Base-by-base conservation (phyloP, 2,797 vertebrate species). In the Echeneis naucrates region DNA sequence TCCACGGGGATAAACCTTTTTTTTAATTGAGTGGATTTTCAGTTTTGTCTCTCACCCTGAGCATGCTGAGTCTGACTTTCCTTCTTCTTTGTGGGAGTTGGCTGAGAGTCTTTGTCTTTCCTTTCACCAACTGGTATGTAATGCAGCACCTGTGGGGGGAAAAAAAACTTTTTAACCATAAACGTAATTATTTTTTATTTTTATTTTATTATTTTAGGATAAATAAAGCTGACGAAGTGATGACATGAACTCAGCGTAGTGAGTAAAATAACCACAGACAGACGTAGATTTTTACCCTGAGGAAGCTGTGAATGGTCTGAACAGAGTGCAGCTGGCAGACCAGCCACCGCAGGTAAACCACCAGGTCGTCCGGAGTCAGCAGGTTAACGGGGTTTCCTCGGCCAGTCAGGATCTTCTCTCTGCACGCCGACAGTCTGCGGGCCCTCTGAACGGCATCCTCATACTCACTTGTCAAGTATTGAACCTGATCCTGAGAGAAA, bases 241-340 rank as follows among this genome's bases (percentile, higher is more conserved):
- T 32, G 40, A 47, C 51, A 37, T 33, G 12, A 21, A 44, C 17
- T 19, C 6, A 4, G 9, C 14, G 24, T 1, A 3, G 2, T 14
- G 14, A 53, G 27, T 44, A 3, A 56, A 59, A 19, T 27, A 52
- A 54, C 51, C 17, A 63, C 23, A 37, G 51, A 11, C 12, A 10
- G 16, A 9, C 8, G 27, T 23, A 4, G 16, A 8, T 30, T 26
- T 53, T 56, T 83, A 96, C 94, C 87, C 80, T 83, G 51, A 95
- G 80, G 78, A 95, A 95, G 80, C 0, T 75, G 68, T 94, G 91
- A 73, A 95, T 62, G 12, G 75, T 85, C 53, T 89, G 89, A 32
- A 93, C 77, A 24, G 92, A 93, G 52, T 92, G 90, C 21, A 96
- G 73, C 35, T 95, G 93, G 67, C 93, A 95, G 75, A 94, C 63